phyloP scores from a whole-genome alignment of 2,888 invertebrate species.

The Netelia fuscicornis region DNA sequence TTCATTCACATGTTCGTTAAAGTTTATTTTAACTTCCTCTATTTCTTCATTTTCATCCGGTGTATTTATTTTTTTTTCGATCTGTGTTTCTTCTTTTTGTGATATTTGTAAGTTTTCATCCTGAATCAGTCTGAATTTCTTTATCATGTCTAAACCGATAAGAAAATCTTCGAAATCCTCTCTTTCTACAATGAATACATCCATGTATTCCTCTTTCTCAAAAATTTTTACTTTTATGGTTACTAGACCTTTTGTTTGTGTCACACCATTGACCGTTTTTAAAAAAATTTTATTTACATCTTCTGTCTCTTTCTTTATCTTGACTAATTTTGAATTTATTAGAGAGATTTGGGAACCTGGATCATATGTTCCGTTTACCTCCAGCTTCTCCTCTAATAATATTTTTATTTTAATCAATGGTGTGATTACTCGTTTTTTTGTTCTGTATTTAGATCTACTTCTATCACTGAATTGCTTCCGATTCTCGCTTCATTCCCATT shows the following conservation, averaged over 20 bases:
- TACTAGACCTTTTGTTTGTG: constrained; percentile 66
- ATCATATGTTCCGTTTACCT: constrained; percentile 68
- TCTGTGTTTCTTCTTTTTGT: constrained; percentile 55
- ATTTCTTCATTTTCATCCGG: neutral
- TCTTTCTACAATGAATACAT: constrained; percentile 67
- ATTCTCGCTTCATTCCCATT: constrained; percentile 47
- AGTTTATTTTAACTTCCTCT: constrained; percentile 55
- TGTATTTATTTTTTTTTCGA: constrained; percentile 14
- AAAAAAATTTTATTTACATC: constrained; percentile 57
- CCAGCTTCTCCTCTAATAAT: constrained; percentile 64
- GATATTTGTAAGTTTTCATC: constrained; percentile 64
- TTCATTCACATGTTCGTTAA: constrained; percentile 56
- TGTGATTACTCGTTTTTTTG: constrained; percentile 63
- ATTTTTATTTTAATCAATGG: constrained; percentile 56
- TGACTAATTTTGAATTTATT: constrained; percentile 68
- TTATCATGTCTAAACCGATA: constrained; percentile 57
- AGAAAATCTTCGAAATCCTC: constrained; percentile 67
- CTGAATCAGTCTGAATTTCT: constrained; percentile 56
- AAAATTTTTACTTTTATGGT: constrained; percentile 69
- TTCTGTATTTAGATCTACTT: constrained; percentile 62
- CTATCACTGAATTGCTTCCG: constrained; percentile 66
- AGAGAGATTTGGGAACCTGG: constrained; percentile 69
- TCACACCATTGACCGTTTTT: constrained; percentile 55
- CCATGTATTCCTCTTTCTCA: constrained; percentile 67
- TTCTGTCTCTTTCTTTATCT: constrained; percentile 62